Conservation (phyloP, 2,888 invertebrate species). For the Morpho deidamia region DNA sequence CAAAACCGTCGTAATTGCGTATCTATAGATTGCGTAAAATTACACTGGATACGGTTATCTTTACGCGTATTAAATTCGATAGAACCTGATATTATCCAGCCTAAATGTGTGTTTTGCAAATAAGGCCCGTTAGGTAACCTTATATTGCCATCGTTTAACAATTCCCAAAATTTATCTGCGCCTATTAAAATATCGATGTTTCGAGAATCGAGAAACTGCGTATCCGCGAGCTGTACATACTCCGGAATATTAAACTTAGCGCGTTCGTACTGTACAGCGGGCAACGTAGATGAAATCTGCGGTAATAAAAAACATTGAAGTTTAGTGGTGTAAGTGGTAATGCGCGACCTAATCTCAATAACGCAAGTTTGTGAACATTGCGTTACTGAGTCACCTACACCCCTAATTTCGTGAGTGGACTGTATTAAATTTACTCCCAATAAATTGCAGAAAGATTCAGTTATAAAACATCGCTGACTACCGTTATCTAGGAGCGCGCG, state of each 20-base stretch:
- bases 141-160: not conserved
- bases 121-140: conserved; percentile 4
- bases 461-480: conserved; percentile 6
- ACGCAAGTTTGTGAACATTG: not conserved
- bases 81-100: conserved; percentile 28
- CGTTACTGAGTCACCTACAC: not conserved
- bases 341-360: not conserved
- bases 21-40: conserved; percentile 17
- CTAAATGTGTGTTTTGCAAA: conserved; percentile 25
- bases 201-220: not conserved
- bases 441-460: not conserved
- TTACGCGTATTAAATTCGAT: conserved; percentile 1
- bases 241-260: not conserved
- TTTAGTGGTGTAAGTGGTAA: not conserved
- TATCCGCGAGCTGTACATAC: not conserved
- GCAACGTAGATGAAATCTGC: not conserved
- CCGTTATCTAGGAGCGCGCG: conserved; percentile 1
- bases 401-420: conserved; percentile 8
- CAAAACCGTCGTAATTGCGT: conserved; percentile 22
- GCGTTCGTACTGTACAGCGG: not conserved
- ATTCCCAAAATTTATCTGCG: not conserved
- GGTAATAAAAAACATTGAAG: not conserved
- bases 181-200: not conserved
- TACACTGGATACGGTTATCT: conserved; percentile 11
- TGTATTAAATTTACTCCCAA: not conserved